Percentiles rank a stretch among this genome's conserved stretches.
Evolutionary conservation across 1,140 invertebrate species (phyloP).

Genomic region (Thaumatotibia leucotreta): DNA sequence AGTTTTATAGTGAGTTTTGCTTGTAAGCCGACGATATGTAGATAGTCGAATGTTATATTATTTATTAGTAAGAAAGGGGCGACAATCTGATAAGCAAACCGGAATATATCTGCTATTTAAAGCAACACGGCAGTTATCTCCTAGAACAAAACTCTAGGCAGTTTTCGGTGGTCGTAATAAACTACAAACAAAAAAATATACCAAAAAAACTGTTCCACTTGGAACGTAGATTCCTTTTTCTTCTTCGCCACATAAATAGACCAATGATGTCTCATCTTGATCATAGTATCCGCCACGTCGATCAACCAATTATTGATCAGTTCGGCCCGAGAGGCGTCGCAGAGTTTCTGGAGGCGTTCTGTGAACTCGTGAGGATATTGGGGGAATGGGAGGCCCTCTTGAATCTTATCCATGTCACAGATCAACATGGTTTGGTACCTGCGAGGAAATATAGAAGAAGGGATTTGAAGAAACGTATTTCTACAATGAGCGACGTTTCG

Average conservation of each 20-base stretch:
- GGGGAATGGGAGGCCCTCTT: slow-evolving; percentile 73
- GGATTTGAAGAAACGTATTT: too few relatives aligned
- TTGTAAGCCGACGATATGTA: too few relatives aligned
- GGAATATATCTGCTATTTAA: too few relatives aligned
- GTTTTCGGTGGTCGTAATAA: too few relatives aligned
- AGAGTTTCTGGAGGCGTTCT: slow-evolving; percentile 77
- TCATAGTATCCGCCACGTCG: slow-evolving; percentile 85
- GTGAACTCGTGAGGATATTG: slow-evolving; percentile 80
- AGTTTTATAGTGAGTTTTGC: too few relatives aligned
- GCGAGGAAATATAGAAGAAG: slow-evolving; percentile 1
- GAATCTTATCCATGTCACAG: slow-evolving; percentile 69
- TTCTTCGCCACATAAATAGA: slow-evolving; percentile 81
- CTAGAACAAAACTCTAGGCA: too few relatives aligned
- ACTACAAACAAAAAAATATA: slow-evolving; percentile 15
- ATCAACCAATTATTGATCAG: slow-evolving; percentile 83
- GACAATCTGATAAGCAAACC: too few relatives aligned
- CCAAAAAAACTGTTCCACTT: slow-evolving; percentile 75
- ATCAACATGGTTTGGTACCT: slow-evolving; percentile 68
- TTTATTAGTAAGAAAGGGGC: too few relatives aligned
- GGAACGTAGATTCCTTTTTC: slow-evolving; percentile 57
- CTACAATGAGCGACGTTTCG: too few relatives aligned
- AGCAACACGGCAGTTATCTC: too few relatives aligned
- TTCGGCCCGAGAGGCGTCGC: slow-evolving; percentile 60
- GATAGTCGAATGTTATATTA: too few relatives aligned
- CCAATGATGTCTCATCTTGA: slow-evolving; percentile 79